Conservation (phyloP, 1,140 invertebrate genomes). For the Drosophila hydei region DNA sequence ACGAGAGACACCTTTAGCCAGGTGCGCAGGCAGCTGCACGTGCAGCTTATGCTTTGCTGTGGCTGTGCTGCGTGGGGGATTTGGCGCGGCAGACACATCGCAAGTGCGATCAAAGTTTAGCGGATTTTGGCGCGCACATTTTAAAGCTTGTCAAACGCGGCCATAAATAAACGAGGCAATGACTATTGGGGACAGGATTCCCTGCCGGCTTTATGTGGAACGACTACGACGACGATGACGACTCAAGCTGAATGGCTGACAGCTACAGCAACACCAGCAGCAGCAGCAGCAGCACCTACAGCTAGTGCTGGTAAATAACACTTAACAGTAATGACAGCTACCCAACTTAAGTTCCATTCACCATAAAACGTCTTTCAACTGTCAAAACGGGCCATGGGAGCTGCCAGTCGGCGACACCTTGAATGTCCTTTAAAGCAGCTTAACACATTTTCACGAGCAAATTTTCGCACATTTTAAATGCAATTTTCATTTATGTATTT, state of each 20-base stretch:
- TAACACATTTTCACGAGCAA: background rate
- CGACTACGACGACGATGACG: background rate
- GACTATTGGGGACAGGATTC: slow-evolving; percentile 2
- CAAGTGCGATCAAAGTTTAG: slow-evolving; percentile 70
- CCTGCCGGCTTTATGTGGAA: too few relatives aligned
- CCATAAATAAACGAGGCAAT: slow-evolving; percentile 68
- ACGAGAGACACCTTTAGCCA: background rate
- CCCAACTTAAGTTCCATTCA: slow-evolving; percentile 39
- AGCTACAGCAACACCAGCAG: background rate
- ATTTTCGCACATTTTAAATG: background rate
- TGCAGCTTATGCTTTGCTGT: slow-evolving; percentile 31
- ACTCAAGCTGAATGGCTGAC: slow-evolving; percentile 22
- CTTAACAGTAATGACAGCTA: slow-evolving; percentile 36
- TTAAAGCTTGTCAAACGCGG: slow-evolving; percentile 74
- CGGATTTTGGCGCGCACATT: slow-evolving; percentile 45
- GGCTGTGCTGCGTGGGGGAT: slow-evolving; percentile 4
- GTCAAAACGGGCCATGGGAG: slow-evolving; percentile 24
- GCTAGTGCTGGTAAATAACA: slow-evolving; percentile 31
- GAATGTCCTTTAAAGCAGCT: slow-evolving; percentile 5
- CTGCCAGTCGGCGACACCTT: background rate
- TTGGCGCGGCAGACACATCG: slow-evolving; percentile 29
- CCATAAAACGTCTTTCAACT: slow-evolving; percentile 37
- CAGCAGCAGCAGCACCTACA: background rate
- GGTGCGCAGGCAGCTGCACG: slow-evolving; percentile 37
- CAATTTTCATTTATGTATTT: slow-evolving; percentile 1